phyloP scores from a whole-genome alignment of 1,140 invertebrate genomes.

The Orchestia grillus region DNA sequence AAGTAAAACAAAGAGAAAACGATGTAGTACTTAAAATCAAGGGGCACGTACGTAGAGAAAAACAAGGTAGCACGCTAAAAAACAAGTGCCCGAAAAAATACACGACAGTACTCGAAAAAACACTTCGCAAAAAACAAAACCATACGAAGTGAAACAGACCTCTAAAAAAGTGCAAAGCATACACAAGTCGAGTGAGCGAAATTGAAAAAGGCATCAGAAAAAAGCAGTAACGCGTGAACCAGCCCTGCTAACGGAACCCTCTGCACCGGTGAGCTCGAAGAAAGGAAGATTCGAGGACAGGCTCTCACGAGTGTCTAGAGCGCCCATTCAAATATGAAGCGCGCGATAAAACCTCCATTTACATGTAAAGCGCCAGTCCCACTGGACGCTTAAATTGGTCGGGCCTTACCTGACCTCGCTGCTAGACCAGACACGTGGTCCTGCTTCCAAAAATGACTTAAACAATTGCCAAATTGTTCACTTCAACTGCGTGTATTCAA shows the following conservation, averaged over 20 bases:
- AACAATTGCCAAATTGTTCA: background rate
- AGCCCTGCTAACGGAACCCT: background rate
- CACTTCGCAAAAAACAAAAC: background rate
- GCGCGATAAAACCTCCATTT: background rate
- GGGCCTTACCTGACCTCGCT: background rate
- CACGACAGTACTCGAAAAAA: background rate
- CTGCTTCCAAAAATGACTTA: background rate
- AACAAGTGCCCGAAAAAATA: background rate
- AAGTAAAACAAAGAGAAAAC: no score
- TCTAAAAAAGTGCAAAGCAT: background rate
- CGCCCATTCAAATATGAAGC: background rate
- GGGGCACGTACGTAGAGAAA: no score
- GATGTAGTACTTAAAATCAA: no score
- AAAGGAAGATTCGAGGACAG: background rate
- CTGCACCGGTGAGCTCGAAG: background rate
- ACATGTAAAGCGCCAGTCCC: background rate
- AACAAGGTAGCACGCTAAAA: background rate
- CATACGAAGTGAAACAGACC: background rate
- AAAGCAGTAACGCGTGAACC: background rate
- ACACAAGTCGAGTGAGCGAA: background rate
- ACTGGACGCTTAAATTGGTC: background rate
- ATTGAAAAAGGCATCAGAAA: background rate
- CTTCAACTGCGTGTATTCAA: background rate
- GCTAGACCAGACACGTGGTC: background rate
- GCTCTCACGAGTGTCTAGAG: background rate